Base-by-base conservation (phyloP, 37 sponge, comb jelly and placozoan species). In the Tethya wilhelma region DNA sequence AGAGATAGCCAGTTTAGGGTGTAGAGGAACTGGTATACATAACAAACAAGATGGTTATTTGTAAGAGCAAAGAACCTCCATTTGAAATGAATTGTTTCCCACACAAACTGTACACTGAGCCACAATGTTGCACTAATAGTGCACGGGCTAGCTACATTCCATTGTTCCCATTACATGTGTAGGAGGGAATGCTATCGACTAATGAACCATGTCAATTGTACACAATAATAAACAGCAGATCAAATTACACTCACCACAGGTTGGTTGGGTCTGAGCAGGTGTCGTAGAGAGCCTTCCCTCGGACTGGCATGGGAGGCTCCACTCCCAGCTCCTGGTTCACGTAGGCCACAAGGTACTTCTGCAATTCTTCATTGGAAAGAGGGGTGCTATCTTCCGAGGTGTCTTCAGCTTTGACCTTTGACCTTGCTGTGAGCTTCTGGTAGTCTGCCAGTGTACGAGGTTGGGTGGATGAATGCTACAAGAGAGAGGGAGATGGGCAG, bases 241-340 rank as follows among this genome's bases (percentile, higher is more conserved):
- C n/a, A 12, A 11, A 8, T 8, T 44, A 22, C 25, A 70, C 78
- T 56, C 34, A 90, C 91, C 91, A 90, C 26, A 90, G 60, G 40
- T 44, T 71, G 25, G 75, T 20, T 0, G 91, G 73, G 46, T 86
- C 56, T 29, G 77, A 76, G 44, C 87, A 86, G 28, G 70, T 69
- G 45, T 86, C 78, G 75, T 77, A 90, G 44, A 90, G 81, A 40
- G 81, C 72, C 53, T 46, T 73, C 38, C 91, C 91, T n/a, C 32
- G 28, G 5, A 66, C 43, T 19, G 91, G 82, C 3, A 90, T 29
- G 19, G 91, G 57, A 34, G 80, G 88, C 22, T 31, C 43, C 9
- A 80, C 69, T 2, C 20, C 25, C 40, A 90, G 43, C 56, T 80
- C 87, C 26, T 64, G 28, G 66, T 81, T 82, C 8, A 90, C 86